Evolutionary conservation across 2,797 vertebrate genomes (phyloP), one percentile per base, ranked within the genome.

Genomic region (Craterocephalus amniculus): DNA sequence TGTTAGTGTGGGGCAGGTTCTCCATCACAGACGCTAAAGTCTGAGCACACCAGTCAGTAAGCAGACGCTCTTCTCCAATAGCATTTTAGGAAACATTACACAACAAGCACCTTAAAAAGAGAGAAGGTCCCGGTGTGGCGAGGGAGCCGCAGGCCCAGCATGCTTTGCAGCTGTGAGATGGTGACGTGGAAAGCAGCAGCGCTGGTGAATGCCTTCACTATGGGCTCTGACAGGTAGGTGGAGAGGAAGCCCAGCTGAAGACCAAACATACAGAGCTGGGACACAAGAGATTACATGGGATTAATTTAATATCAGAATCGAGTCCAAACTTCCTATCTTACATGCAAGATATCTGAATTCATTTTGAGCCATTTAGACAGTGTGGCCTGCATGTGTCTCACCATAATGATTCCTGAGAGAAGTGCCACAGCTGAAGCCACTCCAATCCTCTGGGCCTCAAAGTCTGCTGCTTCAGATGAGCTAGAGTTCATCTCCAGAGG

Each of bases 181-280:
- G 96, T 95, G 66, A 98, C 97, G 13, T 97, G 97, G 84, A 97
- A 94, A 45, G 97, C 97, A 2, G 96, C 96, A 2, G 95, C 97
- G 13, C 95, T 97, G 79, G 96, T 97, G 88, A 98, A 96, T 32
- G 97, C 96, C 83, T 97, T 97, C 55, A 98, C 94, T 58, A 97
- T 96, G 4, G 97, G 96, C 78, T 98, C 96, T 0, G 97, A 97
- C 87, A 98, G 75, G 81, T 97, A 97, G 22, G 96, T 97, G 88
- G 97, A 95, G 77, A 98, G 95, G 89, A 96, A 95, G 51, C 97
- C 97, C 69, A 98, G 93, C 91, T 95, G 96, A 71, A 97, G 94
- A 9, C 84, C 90, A 80, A 96, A 97, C 97, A 98, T 98, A 67
- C 91, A 94, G 54, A 97, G 91, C 97, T 98, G 91, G 6, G 48